Base-by-base conservation (phyloP, 2,113 vertebrate species). In the Puntigrus tetrazona region DNA sequence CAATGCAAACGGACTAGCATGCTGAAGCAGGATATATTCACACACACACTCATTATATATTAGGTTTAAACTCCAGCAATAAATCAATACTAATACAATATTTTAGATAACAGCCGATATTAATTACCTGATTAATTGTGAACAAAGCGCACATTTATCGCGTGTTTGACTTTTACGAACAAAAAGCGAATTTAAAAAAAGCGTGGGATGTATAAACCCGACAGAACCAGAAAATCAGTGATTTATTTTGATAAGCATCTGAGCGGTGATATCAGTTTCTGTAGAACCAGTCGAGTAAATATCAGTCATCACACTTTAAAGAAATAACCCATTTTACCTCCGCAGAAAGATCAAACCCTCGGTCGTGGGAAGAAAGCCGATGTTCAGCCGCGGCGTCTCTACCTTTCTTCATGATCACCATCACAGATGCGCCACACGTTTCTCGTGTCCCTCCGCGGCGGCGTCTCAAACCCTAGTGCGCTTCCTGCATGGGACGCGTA, bases 391-490 rank as follows among this genome's bases (percentile, higher is more conserved):
- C 61, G 13, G 63, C 9, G 65, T 72, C 80, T 50, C 20, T 67
- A 78, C 59, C 80, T 50, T 55, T 55, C 80, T 81, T 81, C 79
- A 70, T 38, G 45, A 72, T 70, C 65, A 25, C 31, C 80, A 82
- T 82, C 80, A 82, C 80, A 55, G 80, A 82, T 55, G 80, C 79
- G 63, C 61, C 50, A 63, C 50, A 78, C 50, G 50, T 70, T 81
- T 29, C 57, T 16, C 34, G 22, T 72, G 77, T 75, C 67, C 63
- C 25, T 55, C 52, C 13, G 7, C 22, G 20, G 34, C 65, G 18
- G 3, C 27, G 77, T 52, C 61, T 45, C 70, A 76, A 80, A 69
- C 8, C 8, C 4, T 7, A 7, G 5, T 47, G 27, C 14, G 59
- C 59, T 18, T 9, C 8, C 41, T 65, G 14, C 27, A 3, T 50